Percentiles rank a stretch among this genome's conserved stretches.
phyloP scores from a whole-genome alignment of 2,113 vertebrate genomes.

The Tragelaphus scriptus region DNA sequence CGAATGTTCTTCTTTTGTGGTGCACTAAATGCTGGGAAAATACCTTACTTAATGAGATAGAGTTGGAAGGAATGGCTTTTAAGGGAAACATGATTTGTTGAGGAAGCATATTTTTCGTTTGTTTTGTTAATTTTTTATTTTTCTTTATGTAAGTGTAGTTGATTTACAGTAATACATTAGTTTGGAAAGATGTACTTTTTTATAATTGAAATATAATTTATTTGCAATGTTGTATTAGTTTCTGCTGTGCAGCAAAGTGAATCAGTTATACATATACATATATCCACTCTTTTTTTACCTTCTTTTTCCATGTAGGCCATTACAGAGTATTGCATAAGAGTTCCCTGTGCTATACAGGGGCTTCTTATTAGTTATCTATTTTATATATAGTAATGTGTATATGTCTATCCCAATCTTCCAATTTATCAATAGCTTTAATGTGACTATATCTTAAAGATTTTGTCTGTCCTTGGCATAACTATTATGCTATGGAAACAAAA shows the following conservation, averaged over 20 bases:
- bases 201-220: background rate
- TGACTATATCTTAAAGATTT: background rate
- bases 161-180: background rate
- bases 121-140: background rate
- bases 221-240: background rate
- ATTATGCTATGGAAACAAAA: slow-evolving; percentile 26
- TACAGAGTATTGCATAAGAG: background rate
- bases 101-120: background rate
- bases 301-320: background rate
- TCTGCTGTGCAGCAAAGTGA: background rate
- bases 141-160: background rate
- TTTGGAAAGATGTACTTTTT: background rate
- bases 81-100: background rate
- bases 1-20: background rate
- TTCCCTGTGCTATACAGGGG: background rate
- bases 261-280: background rate
- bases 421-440: background rate
- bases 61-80: background rate
- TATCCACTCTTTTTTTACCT: background rate
- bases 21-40: background rate
- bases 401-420: background rate
- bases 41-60: background rate
- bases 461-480: background rate
- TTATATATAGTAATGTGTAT: background rate
- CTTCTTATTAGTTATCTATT: background rate